Evolutionary conservation across 2,113 vertebrate species (phyloP).

Genomic region (Halichoeres trimaculatus): DNA sequence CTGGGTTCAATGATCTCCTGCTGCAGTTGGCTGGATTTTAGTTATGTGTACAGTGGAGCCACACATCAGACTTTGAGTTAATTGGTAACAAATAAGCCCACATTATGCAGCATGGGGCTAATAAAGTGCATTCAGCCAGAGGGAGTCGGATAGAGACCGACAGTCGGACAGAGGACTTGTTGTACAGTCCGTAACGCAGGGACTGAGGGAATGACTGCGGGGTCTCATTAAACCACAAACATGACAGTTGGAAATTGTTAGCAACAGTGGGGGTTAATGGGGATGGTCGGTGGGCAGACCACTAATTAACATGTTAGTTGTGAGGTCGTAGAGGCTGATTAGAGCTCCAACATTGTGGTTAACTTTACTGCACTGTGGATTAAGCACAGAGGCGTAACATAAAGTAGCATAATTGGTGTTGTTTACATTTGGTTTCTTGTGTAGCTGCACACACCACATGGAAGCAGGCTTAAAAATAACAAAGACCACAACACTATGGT

Average conservation of each 20-base stretch:
- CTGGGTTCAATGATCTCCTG: constrained; percentile 27
- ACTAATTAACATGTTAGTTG: constrained; percentile 67
- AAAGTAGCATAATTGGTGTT: constrained; percentile 16
- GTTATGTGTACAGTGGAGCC: constrained; percentile 31
- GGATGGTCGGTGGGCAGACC: constrained; percentile 42
- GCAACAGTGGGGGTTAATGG: constrained; percentile 40
- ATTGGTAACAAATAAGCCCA: constrained; percentile 72
- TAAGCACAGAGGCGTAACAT: constrained; percentile 1
- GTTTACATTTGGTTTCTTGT: neutral
- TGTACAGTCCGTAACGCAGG: constrained; percentile 13
- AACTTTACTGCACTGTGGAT: constrained; percentile 28
- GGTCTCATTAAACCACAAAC: constrained; percentile 32
- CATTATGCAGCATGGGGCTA: constrained; percentile 37
- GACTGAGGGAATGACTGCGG: constrained; percentile 27
- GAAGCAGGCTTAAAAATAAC: too few species aligned
- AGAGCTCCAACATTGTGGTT: constrained; percentile 47
- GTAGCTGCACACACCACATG: neutral
- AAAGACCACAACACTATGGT: too few species aligned
- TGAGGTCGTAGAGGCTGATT: constrained; percentile 53
- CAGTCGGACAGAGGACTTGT: constrained; percentile 4
- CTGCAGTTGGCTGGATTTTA: constrained; percentile 47
- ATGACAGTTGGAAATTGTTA: constrained; percentile 42
- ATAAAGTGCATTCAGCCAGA: constrained; percentile 41
- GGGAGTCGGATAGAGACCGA: constrained; percentile 6
- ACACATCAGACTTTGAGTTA: constrained; percentile 57